These are phyloP conservation scores for Equus przewalskii DNA, from an alignment of 2,113 vertebrate genomes.

Conservation along the genomic window DNA sequence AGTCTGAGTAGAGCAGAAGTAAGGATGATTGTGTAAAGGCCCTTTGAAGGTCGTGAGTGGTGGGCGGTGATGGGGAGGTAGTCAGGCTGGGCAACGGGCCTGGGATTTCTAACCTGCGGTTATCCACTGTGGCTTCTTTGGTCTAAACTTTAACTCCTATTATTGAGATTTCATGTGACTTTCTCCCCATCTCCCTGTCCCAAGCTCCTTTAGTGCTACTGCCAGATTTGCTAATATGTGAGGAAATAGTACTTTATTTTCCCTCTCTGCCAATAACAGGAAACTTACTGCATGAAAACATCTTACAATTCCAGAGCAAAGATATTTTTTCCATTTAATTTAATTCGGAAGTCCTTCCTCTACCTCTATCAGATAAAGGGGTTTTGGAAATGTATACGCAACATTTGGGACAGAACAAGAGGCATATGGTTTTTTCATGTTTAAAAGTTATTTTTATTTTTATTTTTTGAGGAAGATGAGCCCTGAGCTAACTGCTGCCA, in stretches of 20 bases:
- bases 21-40: background rate
- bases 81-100: background rate
- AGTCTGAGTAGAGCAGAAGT: background rate
- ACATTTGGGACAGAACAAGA: background rate
- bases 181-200: background rate
- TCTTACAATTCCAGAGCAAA: background rate
- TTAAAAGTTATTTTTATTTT: slow-evolving; percentile 45
- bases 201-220: background rate
- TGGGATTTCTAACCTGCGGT: background rate
- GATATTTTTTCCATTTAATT: background rate
- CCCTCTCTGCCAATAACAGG: background rate
- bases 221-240: background rate
- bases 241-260: background rate
- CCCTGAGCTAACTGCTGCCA: too few relatives aligned
- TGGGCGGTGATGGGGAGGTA: background rate
- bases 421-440: slow-evolving; percentile 17
- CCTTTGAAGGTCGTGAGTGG: background rate
- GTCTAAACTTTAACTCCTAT: background rate
- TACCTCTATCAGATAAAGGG: background rate
- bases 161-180: background rate
- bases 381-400: background rate
- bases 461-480: too few relatives aligned
- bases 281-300: background rate
- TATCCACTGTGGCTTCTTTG: background rate
- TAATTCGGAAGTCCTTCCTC: background rate